phyloP scores from a whole-genome alignment of 2,797 vertebrate genomes.

The Champsocephalus gunnari region DNA sequence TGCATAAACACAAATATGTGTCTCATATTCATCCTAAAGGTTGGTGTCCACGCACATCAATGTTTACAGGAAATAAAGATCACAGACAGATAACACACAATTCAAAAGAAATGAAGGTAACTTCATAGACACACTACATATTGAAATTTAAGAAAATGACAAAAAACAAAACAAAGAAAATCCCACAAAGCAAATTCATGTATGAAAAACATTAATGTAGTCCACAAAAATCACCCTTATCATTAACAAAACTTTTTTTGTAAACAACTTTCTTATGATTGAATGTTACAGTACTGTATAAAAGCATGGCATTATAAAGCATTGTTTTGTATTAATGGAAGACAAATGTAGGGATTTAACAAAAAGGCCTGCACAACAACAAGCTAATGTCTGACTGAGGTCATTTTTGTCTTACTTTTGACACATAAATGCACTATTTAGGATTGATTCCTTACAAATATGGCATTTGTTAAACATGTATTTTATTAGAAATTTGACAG shows the following conservation, averaged over 20 bases:
- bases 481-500: background rate
- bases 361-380: background rate
- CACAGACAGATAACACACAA: background rate
- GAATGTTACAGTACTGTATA: background rate
- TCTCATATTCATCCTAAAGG: background rate
- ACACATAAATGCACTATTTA: background rate
- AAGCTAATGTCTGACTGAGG: background rate
- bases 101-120: background rate
- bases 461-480: background rate
- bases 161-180: background rate
- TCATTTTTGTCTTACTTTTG: background rate
- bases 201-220: background rate
- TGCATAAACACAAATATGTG: slow-evolving; percentile 29
- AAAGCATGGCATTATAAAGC: background rate
- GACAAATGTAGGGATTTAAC: background rate
- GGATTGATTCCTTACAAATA: background rate
- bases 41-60: background rate
- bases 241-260: background rate
- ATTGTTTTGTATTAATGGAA: background rate
- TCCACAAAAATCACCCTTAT: slow-evolving; percentile 8
- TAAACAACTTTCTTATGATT: slow-evolving; percentile 33
- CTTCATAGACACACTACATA: background rate
- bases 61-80: slow-evolving; percentile 18
- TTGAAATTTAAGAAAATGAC: background rate
- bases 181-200: background rate